Base-by-base conservation (phyloP, 2,113 vertebrate species). In the Harpagus bidentatus region DNA sequence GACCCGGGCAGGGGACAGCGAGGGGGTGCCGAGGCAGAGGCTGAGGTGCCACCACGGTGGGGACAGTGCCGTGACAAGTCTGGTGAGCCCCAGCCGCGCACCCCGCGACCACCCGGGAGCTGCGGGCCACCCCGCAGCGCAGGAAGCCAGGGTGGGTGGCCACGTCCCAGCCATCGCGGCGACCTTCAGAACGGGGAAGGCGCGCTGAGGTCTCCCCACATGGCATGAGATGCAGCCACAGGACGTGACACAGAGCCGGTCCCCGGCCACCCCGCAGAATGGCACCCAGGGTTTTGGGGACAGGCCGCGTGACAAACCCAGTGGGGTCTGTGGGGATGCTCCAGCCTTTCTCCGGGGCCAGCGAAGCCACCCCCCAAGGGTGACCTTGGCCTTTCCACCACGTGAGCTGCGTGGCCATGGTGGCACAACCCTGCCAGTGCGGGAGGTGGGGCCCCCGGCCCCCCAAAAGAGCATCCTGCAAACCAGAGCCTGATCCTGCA, bases 121-220 rank as follows among this genome's bases (percentile, higher is more conserved):
- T 10, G 2, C 1, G 7, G 38, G 52, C 43, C 58, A 45, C 45
- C 52, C 38, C 1, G 1, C 47, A 4, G 50, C 1, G 2, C 7
- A 13, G 40, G 40, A 20, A 48, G 61, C 23, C 2, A 3, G 56
- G 22, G n/a, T 3, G 14, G 73, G 56, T 4, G 11, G 48, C 61
- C 4, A 0, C 0, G 32, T 66, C 77, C 77, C 13, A 3, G 28
- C 20, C 73, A 6, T 11, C 4, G 1, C 7, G 1, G 63, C 70
- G 86, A 81, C 81, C 95, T 82, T 94, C 48, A 81, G 72, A 87
- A 70, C 3, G 1, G 55, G 36, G 55, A 69, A 53, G 53, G 43
- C 6, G 12, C 2, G 1, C 16, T 1, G 6, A 59, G 48, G 58
- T 38, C 17, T 78, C 48, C 69, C 21, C 74, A 47, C 11, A 7